Percentiles rank a stretch among this genome's conserved stretches.
Evolutionary conservation across 2,888 invertebrate species (phyloP).

Genomic region (Idaea dimidiata): DNA sequence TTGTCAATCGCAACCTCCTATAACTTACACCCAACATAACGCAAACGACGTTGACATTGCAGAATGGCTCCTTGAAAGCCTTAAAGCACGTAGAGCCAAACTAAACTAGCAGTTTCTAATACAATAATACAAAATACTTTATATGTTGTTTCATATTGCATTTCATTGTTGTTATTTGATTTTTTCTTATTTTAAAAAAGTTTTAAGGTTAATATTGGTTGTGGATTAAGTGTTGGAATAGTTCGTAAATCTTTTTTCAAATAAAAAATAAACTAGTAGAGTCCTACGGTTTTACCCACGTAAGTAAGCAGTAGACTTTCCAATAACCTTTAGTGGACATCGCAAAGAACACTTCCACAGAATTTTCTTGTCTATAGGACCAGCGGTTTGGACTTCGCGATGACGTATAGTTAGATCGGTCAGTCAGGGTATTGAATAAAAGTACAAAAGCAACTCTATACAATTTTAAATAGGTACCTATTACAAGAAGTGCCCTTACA

Average conservation of each 20-base stretch:
- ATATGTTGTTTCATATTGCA: conserved; percentile 10
- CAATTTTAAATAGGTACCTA: neutral
- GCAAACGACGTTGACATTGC: conserved; percentile 54
- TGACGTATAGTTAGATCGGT: too few relatives aligned
- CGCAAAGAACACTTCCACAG: too few relatives aligned
- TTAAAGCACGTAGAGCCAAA: conserved; percentile 41
- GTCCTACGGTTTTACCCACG: too few relatives aligned
- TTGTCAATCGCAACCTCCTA: conserved; percentile 26
- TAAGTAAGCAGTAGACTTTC: too few relatives aligned
- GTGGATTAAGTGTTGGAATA: neutral
- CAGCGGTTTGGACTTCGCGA: too few relatives aligned
- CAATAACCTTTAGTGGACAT: too few relatives aligned
- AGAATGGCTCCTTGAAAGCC: conserved; percentile 56
- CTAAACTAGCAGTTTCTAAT: conserved; percentile 41
- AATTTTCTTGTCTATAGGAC: too few relatives aligned
- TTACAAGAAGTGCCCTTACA: neutral
- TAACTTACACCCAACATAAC: conserved; percentile 17
- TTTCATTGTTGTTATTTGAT: conserved; percentile 7
- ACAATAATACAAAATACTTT: conserved; percentile 35
- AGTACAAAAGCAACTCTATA: too few relatives aligned
- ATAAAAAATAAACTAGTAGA: too few relatives aligned
- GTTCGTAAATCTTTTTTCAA: too few relatives aligned
- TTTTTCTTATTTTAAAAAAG: neutral
- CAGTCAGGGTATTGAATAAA: too few relatives aligned
- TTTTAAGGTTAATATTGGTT: neutral